Percentiles rank a stretch among this genome's conserved stretches.
These are phyloP conservation scores for Orthosia incerta DNA, from an alignment of 2,888 invertebrate genomes.

Conservation along the genomic window DNA sequence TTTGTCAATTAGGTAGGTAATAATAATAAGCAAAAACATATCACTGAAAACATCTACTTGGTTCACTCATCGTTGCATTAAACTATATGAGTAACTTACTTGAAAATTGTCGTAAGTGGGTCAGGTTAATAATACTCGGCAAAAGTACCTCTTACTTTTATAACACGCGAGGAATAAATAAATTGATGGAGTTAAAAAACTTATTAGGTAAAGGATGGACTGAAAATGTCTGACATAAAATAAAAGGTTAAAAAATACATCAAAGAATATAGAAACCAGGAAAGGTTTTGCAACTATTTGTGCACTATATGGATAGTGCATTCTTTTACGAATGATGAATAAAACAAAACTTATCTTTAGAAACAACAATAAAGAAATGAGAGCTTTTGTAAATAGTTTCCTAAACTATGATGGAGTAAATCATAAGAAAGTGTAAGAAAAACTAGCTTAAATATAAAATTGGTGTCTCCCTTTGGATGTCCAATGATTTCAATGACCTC, in stretches of 20 bases:
- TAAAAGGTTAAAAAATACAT: neutral
- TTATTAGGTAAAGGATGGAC: neutral
- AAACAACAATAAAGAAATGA: conserved; percentile 34
- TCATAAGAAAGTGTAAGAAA: conserved; percentile 4
- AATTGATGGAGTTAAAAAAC: neutral
- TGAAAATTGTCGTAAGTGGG: neutral
- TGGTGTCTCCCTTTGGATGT: conserved; percentile 42
- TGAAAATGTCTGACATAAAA: neutral
- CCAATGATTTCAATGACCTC: conserved; percentile 18
- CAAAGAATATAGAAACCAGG: neutral
- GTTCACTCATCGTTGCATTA: conserved; percentile 16
- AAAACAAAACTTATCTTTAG: conserved; percentile 17
- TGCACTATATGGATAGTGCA: neutral
- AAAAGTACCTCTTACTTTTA: neutral
- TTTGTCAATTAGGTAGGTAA: conserved; percentile 77
- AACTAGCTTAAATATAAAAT: conserved; percentile 12
- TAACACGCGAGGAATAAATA: neutral
- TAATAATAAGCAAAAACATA: conserved; percentile 74
- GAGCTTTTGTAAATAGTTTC: conserved; percentile 75
- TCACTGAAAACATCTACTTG: conserved; percentile 66
- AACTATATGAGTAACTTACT: conserved; percentile 3
- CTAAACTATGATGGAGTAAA: conserved; percentile 22
- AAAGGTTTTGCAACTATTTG: neutral
- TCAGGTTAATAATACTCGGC: neutral
- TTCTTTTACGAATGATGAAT: conserved; percentile 1